Base-by-base conservation (phyloP, 1,140 invertebrate genomes). In the Diabrotica virgifera region DNA sequence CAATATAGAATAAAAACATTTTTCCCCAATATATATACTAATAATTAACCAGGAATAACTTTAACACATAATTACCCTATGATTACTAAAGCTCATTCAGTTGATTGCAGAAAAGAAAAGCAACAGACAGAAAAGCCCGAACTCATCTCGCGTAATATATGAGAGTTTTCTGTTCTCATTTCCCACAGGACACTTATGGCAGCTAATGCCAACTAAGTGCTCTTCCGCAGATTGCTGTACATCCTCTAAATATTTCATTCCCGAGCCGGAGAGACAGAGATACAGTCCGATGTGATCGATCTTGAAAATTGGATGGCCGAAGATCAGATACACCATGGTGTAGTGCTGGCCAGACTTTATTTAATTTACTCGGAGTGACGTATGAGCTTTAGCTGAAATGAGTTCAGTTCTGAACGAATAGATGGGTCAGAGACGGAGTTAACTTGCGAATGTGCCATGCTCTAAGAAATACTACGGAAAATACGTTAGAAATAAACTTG, bases 291-390 rank as follows among this genome's bases (percentile, higher is more conserved):
- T 57, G 62, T 64, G 62, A 64, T 64, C 62, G 62, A 64, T 64
- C 62, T 52, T 52, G 54, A 62, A 64, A 64, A 64, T 58, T 64
- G 62, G 62, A 64, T 64, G 62, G 62, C 62, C 62, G 13, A 40
- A 46, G 38, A 63, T 66, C 64, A 61, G 52, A 62, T 65, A 65
- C 50, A 65, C 35, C 56, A 58, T 52, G 55, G 54, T 50, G 38
- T 64, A 36, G 52, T 37, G 35, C 60, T 37, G 63, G 56, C 57
- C 54, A 68, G 56, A 63, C 59, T 68, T 68, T 66, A 68, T 68
- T 68, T 68, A 68, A 68, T 68, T 68, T 68, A 66, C 64, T 66
- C 38, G 36, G 59, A 59, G 63, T 68, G 67, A 68, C 64, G 67
- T 66, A 65, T 61, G 66, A 68, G 66, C 63, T 65, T 60, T 60